Percentiles rank a stretch among this genome's conserved stretches.
These are phyloP conservation scores for Calliopsis andreniformis DNA, from an alignment of 1,140 invertebrate species.

Conservation along the genomic window DNA sequence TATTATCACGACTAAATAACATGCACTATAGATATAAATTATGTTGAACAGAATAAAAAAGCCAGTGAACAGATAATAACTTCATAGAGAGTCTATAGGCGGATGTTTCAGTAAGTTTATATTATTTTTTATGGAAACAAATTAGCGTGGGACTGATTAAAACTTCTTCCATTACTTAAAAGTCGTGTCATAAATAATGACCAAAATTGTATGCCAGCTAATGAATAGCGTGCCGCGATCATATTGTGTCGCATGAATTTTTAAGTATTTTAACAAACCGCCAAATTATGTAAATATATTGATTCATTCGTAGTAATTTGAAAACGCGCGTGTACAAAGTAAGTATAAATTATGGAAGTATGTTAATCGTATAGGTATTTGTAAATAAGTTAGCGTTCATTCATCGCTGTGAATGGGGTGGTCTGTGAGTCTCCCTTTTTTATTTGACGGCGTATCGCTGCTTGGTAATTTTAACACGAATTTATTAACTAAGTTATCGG, in stretches of 20 bases:
- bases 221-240: constrained; percentile 34
- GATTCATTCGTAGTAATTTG: constrained; percentile 62
- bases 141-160: constrained; percentile 29
- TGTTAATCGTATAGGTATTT: constrained; percentile 57
- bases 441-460: constrained; percentile 12
- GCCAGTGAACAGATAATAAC: constrained; percentile 46
- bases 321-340: constrained; percentile 66
- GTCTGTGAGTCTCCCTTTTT: constrained; percentile 42
- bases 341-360: constrained; percentile 71
- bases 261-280: constrained; percentile 75
- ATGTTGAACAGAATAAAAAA: constrained; percentile 21
- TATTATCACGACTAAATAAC: constrained; percentile 18
- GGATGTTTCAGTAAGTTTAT: constrained; percentile 46
- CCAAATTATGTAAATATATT: constrained; percentile 76
- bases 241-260: constrained; percentile 51
- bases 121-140: constrained; percentile 47
- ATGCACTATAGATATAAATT: constrained; percentile 26
- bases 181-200: constrained; percentile 30
- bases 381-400: constrained; percentile 64
- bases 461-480: constrained; percentile 39
- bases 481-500: constrained; percentile 8
- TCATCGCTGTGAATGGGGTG: constrained; percentile 52
- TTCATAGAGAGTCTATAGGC: constrained; percentile 47
- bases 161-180: constrained; percentile 64
- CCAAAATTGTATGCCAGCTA: constrained; percentile 37